Evolutionary conservation across 1,140 invertebrate genomes (phyloP).

Genomic region (Papilio machaon): DNA sequence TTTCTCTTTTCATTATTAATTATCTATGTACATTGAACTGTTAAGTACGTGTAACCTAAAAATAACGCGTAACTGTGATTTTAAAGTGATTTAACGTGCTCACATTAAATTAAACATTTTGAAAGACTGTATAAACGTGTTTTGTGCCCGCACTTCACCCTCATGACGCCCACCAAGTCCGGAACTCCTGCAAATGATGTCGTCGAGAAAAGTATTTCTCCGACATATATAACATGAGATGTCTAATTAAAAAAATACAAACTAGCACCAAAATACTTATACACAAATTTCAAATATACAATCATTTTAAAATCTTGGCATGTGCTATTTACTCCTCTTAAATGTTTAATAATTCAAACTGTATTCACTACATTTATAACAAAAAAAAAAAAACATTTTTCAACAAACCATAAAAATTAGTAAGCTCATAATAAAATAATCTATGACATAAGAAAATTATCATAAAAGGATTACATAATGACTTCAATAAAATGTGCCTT

Average conservation of each 20-base stretch:
- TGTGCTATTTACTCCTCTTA: background rate
- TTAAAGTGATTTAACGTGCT: too few species aligned
- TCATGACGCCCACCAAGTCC: too few species aligned
- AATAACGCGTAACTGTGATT: too few species aligned
- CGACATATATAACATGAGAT: background rate
- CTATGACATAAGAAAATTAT: slow-evolving; percentile 15
- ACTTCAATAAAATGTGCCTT: slow-evolving; percentile 17
- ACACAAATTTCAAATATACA: background rate
- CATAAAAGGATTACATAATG: slow-evolving; percentile 31
- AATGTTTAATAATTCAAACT: background rate
- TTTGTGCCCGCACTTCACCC: too few species aligned
- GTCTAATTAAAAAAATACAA: background rate
- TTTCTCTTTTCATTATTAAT: too few species aligned
- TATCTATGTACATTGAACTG: too few species aligned
- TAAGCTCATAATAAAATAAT: slow-evolving; percentile 13
- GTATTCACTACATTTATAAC: slow-evolving; percentile 5
- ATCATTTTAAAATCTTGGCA: background rate
- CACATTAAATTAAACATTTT: too few species aligned
- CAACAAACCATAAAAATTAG: slow-evolving; percentile 27
- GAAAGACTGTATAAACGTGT: too few species aligned
- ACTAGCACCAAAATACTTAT: background rate
- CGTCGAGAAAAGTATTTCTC: too few species aligned
- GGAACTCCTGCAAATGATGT: too few species aligned
- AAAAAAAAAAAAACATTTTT: slow-evolving; percentile 16
- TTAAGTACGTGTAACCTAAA: too few species aligned